Conservation (phyloP, 2,888 invertebrate species). For the Rhagium mordax region DNA sequence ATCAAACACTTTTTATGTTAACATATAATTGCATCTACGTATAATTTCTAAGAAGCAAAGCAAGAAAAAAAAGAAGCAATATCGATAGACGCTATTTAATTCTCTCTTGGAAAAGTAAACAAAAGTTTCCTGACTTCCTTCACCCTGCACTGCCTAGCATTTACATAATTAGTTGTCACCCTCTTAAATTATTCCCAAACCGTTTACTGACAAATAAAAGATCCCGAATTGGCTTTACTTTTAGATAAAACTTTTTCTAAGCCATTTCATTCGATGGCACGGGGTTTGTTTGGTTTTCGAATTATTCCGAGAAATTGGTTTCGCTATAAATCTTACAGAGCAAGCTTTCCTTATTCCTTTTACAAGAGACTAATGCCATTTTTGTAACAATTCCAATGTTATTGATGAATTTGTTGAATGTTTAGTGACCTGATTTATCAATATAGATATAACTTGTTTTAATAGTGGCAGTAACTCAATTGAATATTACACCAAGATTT, state of each 20-base stretch:
- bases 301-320: not conserved
- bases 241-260: constrained; percentile 4
- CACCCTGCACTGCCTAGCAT: not conserved
- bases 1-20: too few species aligned
- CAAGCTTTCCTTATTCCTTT: not conserved
- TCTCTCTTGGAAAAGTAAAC: not conserved
- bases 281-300: not conserved
- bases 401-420: too few species aligned
- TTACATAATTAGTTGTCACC: constrained; percentile 15
- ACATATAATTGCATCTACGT: too few species aligned
- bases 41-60: not conserved
- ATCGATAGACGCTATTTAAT: not conserved
- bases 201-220: constrained; percentile 1
- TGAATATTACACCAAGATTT: too few species aligned
- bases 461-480: too few species aligned
- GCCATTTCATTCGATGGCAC: not conserved
- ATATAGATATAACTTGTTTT: too few species aligned
- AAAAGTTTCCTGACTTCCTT: constrained; percentile 1
- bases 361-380: not conserved
- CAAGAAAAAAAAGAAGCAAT: not conserved
- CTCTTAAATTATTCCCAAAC: not conserved
- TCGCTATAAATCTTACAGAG: not conserved
- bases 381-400: not conserved
- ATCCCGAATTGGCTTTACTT: not conserved
- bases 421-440: too few species aligned